Evolutionary conservation across 1,140 invertebrate genomes (phyloP), one percentile per base, ranked within the genome.

Genomic region (Nomia melanderi): DNA sequence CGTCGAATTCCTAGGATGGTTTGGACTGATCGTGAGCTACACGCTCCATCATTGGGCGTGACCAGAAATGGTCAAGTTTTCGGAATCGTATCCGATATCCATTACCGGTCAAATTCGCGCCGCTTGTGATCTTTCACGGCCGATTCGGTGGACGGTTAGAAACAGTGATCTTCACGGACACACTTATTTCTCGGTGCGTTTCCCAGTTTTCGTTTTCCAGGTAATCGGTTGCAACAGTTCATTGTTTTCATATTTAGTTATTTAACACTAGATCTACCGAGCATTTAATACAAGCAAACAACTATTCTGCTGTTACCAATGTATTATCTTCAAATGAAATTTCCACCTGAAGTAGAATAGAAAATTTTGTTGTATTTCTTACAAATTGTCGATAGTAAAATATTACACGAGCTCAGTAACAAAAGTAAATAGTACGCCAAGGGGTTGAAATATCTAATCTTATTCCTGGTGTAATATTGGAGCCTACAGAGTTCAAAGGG

Each of bases 91-190:
- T 41, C 67, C 57, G 76, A 76, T 80, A 79, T 82, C 73, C 78
- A 44, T 81, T 83, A 77, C 74, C 80, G 82, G 78, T 72, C 71
- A 69, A 66, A 84, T 83, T 84, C 76, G 72, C 73, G 39, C 64
- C 67, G 64, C 71, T 47, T 53, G 47, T 44, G 41, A 78, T 60
- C 53, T 23, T 64, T 54, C 65, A 64, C 65, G 63, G 33, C 27
- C 63, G 29, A 25, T 74, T 50, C 7, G 12, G 39, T 44, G 6
- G 0, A 7, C 67, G 62, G 25, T 27, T 66, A 47, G 54, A 75
- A 75, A 79, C 72, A 47, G 2, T 4, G 29, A 41, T 67, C 25
- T 23, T 41, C 8, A n/a, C 27, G 14, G 11, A 53, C 39, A n/a
- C 39, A 14, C 29, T 9, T 20, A 27, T 62, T 50, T 27, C 11